Base-by-base conservation (phyloP, 2,888 invertebrate genomes). In the Sialis lutaria region DNA sequence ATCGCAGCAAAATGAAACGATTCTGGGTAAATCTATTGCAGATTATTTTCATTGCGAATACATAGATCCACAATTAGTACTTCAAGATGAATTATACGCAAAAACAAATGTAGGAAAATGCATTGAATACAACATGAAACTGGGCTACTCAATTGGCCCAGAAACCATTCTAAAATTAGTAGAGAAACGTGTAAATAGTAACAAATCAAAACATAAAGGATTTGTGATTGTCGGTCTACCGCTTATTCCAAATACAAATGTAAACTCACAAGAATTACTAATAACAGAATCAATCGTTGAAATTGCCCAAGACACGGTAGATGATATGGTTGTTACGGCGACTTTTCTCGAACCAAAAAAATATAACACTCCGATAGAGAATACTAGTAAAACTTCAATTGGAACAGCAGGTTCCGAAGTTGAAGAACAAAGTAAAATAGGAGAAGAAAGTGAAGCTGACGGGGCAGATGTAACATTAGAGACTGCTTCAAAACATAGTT, bases 191-290 rank as follows among this genome's bases (percentile, higher is more conserved):
- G 51, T 77, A 1, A 59, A 66, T 42, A 68, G 69, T 13, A 65
- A 68, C 48, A 66, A 68, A 31, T 66, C 74, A 10, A 58, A 63
- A 53, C 74, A 79, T 55, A 64, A 75, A 56, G 82, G 81, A 6
- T 80, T 75, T 65, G 68, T 82, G 3, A 59, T 81, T 52, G 74
- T 75, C 48, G 80, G 78, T 6, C 62, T 81, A 50, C 82, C 82
- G 13, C 58, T 81, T 35, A 65, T 79, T n/a, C 67, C 71, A 3
- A 67, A 69, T 44, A 56, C 22, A 22, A 22, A 4, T 22, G 22
- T 4, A 4, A 22, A 22, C 22, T 22, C 4, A 4, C 22, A 22
- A 22, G 22, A 22, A 22, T 22, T 22, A 2, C 22, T 22, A 2
- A 62, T 63, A 1, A 60, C 64, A 0, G 60, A 64, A 52, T 61